Evolutionary conservation across 2,888 invertebrate genomes (phyloP), one percentile per base, ranked within the genome.

Genomic region (Alloscopus bannaensis): DNA sequence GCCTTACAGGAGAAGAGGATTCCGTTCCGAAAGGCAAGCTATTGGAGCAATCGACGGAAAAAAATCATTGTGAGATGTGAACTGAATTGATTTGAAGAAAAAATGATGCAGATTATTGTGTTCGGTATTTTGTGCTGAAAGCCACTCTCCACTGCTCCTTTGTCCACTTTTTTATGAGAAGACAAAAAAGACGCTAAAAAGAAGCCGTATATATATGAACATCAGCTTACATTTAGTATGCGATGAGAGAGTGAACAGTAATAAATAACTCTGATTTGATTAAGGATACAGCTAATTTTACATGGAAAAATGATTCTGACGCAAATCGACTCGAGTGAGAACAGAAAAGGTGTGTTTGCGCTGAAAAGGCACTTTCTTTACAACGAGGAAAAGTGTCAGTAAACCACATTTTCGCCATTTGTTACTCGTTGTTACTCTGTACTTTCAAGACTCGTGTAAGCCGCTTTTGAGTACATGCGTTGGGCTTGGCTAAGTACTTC

Each of bases 221-320:
- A n/a, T n/a, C n/a, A n/a, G n/a, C n/a, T n/a, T n/a, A n/a, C 52
- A 52, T 20, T 22, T 28, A 57, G 29, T n/a, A 20, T 57, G 28
- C 18, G 28, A 18, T 3, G 28, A 26, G 28, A 57, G 18, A 13
- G 13, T 3, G 3, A 6, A 13, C 20, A 13, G 57, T 20, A 57
- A 57, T 57, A 57, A 57, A 57, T 28, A 57, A 57, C 29, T 57
- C 57, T 28, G 29, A 57, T 57, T 57, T 57, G 57, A 57, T 57
- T 57, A 57, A 57, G 26, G 8, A 57, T 57, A 29, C 57, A 57
- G 29, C 57, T 57, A 50, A 50, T 57, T 57, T 57, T 57, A 57
- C 52, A 24, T 22, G 52, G n/a, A 52, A 11, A 52, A 52, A 28
- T 11, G n/a, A n/a, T 2, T 28, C 57, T 2, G 20, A 57, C 28